Evolutionary conservation across 2,113 vertebrate genomes (phyloP).

Genomic region (Gasterosteus nipponicus): DNA sequence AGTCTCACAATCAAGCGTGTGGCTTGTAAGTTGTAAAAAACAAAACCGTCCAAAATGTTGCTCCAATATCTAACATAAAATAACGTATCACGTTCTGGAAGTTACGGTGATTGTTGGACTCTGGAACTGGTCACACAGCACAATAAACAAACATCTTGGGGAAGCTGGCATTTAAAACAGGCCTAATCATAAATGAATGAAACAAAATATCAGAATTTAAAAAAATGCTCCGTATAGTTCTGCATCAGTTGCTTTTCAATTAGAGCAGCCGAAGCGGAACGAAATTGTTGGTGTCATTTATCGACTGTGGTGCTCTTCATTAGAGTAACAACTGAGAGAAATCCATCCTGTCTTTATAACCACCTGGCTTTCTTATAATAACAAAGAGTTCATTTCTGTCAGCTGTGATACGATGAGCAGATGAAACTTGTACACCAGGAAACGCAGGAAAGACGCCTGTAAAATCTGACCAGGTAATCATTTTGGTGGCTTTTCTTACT

Average conservation of each 20-base stretch:
- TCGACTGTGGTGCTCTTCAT: constrained; percentile 89
- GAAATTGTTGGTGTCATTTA: constrained; percentile 90
- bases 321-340: constrained; percentile 86
- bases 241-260: constrained; percentile 95
- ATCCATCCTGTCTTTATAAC: constrained; percentile 88
- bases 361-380: constrained; percentile 88
- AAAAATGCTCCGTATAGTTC: constrained; percentile 83
- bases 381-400: constrained; percentile 86
- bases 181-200: constrained; percentile 67
- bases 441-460: constrained; percentile 56
- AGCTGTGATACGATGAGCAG: constrained; percentile 69
- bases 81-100: constrained; percentile 21
- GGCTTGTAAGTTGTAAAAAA: constrained; percentile 11
- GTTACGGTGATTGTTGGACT: constrained; percentile 40
- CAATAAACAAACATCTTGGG: constrained; percentile 69
- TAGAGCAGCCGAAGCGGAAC: constrained; percentile 90
- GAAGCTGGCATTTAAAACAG: constrained; percentile 63
- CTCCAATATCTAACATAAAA: constrained; percentile 39
- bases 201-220: constrained; percentile 66
- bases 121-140: constrained; percentile 51
- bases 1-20: not conserved
- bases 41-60: constrained; percentile 26
- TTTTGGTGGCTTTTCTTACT: constrained; percentile 47
- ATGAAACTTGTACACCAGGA: constrained; percentile 56
- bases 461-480: constrained; percentile 60